Evolutionary conservation across 2,888 invertebrate genomes (phyloP).

Genomic region (Epsilonema sp.): DNA sequence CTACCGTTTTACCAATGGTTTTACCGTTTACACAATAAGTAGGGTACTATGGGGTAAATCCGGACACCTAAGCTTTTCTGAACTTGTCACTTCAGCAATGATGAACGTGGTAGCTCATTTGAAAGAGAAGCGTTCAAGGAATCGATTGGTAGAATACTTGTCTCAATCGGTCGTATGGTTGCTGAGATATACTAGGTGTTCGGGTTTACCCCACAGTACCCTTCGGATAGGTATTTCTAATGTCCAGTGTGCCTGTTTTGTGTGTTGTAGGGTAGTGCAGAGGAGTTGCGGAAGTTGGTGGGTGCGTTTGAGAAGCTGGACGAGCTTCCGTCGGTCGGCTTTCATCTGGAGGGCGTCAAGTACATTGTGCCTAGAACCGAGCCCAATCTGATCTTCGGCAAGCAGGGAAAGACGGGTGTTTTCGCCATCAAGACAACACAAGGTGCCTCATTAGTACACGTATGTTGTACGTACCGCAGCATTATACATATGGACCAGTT

Average conservation of each 20-base stretch:
- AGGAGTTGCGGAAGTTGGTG: slow-evolving; percentile 21
- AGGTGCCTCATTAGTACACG: no score
- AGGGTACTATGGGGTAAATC: no score
- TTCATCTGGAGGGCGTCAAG: slow-evolving; percentile 14
- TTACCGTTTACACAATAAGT: not conserved
- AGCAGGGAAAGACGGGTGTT: slow-evolving; percentile 25
- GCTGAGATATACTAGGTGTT: no score
- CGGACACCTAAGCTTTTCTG: no score
- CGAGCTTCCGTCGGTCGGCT: not conserved
- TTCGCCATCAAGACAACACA: slow-evolving; percentile 23
- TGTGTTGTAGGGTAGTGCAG: slow-evolving; percentile 17
- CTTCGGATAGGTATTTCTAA: not conserved
- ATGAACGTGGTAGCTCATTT: no score
- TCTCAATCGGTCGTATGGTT: no score
- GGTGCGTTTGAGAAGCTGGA: not conserved
- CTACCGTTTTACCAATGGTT: not conserved
- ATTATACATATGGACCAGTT: no score
- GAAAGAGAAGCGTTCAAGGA: no score
- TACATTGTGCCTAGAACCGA: slow-evolving; percentile 28
- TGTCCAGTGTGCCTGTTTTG: not conserved
- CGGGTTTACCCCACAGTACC: no score
- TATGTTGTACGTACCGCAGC: no score
- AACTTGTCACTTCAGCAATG: no score
- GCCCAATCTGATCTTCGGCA: slow-evolving; percentile 26
- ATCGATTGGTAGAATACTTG: no score